Evolutionary conservation across 2,888 invertebrate genomes (phyloP).

Genomic region (Cephus spinipes): DNA sequence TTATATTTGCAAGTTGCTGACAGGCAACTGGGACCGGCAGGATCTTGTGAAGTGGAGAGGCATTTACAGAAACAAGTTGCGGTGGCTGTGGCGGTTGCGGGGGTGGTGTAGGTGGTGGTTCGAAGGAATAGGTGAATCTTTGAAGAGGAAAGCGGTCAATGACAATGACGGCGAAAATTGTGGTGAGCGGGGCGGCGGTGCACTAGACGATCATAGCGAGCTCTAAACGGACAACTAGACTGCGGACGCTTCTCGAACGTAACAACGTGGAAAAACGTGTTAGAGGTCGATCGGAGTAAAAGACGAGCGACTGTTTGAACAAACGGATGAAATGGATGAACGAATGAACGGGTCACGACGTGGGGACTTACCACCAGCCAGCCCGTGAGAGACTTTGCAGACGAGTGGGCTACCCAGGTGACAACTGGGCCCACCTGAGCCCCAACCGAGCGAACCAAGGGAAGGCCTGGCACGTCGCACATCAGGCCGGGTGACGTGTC

Average conservation of each 20-base stretch:
- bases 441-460: slow-evolving; percentile 50
- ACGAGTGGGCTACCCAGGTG: slow-evolving; percentile 49
- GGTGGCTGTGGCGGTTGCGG: no score
- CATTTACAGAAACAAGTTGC: background rate
- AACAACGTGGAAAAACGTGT: background rate
- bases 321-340: background rate
- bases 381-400: slow-evolving; percentile 50
- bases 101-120: background rate
- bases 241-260: slow-evolving; percentile 16
- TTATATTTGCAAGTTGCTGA: background rate
- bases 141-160: background rate
- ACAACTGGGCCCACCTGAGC: slow-evolving; percentile 42
- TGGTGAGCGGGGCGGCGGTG: slow-evolving; percentile 27
- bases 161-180: slow-evolving; percentile 16
- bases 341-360: background rate
- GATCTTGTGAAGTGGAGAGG: background rate
- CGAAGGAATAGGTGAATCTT: background rate
- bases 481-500: slow-evolving; percentile 44
- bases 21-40: background rate
- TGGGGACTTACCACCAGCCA: slow-evolving; percentile 54
- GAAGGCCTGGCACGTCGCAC: slow-evolving; percentile 40
- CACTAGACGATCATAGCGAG: slow-evolving; percentile 18
- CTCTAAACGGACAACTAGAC: slow-evolving; percentile 15
- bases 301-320: background rate
- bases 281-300: background rate